A percentile compares a stretch with the other conserved stretches of the same genome.
phyloP scores from a whole-genome alignment of 1,140 invertebrate species.

The Mercenaria mercenaria region DNA sequence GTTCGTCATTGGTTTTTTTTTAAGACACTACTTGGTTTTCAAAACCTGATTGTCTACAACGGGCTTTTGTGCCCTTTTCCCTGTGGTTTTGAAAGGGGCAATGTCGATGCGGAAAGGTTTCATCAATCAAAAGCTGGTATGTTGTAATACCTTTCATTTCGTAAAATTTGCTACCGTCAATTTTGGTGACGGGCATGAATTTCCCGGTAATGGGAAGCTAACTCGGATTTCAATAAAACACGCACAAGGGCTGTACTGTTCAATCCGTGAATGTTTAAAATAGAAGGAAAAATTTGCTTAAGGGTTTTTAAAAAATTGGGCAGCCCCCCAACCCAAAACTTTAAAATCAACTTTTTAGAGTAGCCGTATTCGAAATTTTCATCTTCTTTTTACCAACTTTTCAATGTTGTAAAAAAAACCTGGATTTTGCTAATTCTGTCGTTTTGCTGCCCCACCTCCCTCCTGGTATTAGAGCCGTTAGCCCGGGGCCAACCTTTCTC shows the following conservation, averaged over 20 bases:
- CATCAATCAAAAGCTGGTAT: constrained; percentile 7
- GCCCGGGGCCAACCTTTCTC: neutral
- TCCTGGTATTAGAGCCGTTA: neutral
- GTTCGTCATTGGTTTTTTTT: neutral
- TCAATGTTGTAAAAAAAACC: neutral
- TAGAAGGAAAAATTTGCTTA: neutral
- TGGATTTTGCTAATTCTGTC: neutral
- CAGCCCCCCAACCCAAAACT: neutral
- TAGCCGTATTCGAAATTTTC: neutral
- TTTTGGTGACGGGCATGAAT: neutral
- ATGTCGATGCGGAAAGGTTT: neutral
- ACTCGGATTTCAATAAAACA: neutral
- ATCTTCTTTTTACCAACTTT: constrained; percentile 4
- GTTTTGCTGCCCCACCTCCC: neutral
- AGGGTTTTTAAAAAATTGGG: neutral
- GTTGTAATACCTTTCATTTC: constrained; percentile 25
- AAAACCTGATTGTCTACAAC: neutral
- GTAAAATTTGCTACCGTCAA: neutral
- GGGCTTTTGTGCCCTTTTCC: neutral
- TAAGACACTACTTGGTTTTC: neutral
- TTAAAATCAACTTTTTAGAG: neutral
- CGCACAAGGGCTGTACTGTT: neutral
- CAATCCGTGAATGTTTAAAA: neutral
- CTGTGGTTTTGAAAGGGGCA: neutral
- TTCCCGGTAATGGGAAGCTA: neutral